phyloP scores from a whole-genome alignment of 2,797 vertebrate species.

The Melanotaenia boesemani region DNA sequence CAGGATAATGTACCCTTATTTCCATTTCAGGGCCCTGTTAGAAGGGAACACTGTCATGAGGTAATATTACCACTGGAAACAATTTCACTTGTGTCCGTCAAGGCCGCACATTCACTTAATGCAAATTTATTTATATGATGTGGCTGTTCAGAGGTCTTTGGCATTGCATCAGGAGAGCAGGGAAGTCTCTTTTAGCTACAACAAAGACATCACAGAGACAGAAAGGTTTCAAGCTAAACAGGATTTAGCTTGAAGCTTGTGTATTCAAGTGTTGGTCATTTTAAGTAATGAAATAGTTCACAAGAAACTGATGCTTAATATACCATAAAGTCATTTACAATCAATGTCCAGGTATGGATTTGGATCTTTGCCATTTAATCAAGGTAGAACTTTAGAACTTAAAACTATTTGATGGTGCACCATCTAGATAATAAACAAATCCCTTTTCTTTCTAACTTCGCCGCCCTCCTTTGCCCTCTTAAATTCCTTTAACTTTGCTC shows the following conservation, averaged over 20 bases:
- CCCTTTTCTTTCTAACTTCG: slow-evolving; percentile 9
- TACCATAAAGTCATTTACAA: slow-evolving; percentile 44
- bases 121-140: slow-evolving; percentile 49
- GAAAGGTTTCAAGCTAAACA: slow-evolving; percentile 24
- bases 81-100: slow-evolving; percentile 22
- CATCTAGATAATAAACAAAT: slow-evolving; percentile 10
- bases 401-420: neutral
- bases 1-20: slow-evolving; percentile 79
- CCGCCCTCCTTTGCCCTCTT: slow-evolving; percentile 23
- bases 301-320: neutral
- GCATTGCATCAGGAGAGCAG: slow-evolving; percentile 30
- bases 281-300: neutral
- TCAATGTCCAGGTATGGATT: slow-evolving; percentile 17
- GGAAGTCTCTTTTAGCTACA: slow-evolving; percentile 22
- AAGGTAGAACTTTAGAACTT: neutral
- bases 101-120: slow-evolving; percentile 47
- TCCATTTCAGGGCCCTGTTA: slow-evolving; percentile 75
- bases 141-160: slow-evolving; percentile 39
- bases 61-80: slow-evolving; percentile 34
- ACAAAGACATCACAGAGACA: slow-evolving; percentile 18
- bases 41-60: slow-evolving; percentile 54
- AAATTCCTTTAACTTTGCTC: slow-evolving; percentile 53
- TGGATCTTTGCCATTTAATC: slow-evolving; percentile 26
- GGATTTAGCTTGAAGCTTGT: no score
- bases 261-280: no score